phyloP scores from a whole-genome alignment of 2,888 invertebrate species.

The Pseudanteris insignis region DNA sequence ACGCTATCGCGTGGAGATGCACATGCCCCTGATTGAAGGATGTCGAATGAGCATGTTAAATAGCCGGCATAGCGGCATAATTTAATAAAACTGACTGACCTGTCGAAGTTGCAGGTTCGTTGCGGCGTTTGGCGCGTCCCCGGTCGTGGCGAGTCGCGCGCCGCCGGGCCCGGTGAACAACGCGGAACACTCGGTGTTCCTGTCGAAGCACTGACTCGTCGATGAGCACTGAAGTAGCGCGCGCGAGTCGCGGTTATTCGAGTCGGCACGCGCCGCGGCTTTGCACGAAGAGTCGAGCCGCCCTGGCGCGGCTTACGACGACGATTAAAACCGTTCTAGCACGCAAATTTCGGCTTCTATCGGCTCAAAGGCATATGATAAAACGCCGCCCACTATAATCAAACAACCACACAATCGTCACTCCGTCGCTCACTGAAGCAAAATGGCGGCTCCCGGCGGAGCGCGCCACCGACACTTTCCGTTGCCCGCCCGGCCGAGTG shows the following conservation, averaged over 20 bases:
- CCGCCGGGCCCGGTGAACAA: slow-evolving; percentile 22
- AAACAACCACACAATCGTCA: slow-evolving; percentile 55
- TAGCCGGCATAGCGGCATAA: no score
- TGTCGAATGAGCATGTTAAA: no score
- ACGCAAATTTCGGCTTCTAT: background rate
- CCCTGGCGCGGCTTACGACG: slow-evolving; percentile 10
- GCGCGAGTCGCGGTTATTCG: slow-evolving; percentile 22
- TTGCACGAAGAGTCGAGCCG: slow-evolving; percentile 8
- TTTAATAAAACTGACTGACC: no score
- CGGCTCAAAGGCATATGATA: slow-evolving; percentile 41
- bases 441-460: slow-evolving; percentile 64
- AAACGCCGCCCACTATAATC: slow-evolving; percentile 50
- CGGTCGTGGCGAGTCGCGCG: slow-evolving; percentile 17
- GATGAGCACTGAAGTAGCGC: slow-evolving; percentile 17
- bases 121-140: no score
- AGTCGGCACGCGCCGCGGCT: slow-evolving; percentile 15
- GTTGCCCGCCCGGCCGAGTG: slow-evolving; percentile 48
- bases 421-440: slow-evolving; percentile 64
- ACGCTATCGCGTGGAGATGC: no score
- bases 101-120: no score
- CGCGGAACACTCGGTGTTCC: slow-evolving; percentile 21
- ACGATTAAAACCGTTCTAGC: background rate
- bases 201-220: slow-evolving; percentile 16
- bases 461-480: slow-evolving; percentile 61
- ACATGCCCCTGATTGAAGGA: no score